These are phyloP conservation scores for Calliphora vicina DNA, from an alignment of 1,140 invertebrate species.

Conservation along the genomic window DNA sequence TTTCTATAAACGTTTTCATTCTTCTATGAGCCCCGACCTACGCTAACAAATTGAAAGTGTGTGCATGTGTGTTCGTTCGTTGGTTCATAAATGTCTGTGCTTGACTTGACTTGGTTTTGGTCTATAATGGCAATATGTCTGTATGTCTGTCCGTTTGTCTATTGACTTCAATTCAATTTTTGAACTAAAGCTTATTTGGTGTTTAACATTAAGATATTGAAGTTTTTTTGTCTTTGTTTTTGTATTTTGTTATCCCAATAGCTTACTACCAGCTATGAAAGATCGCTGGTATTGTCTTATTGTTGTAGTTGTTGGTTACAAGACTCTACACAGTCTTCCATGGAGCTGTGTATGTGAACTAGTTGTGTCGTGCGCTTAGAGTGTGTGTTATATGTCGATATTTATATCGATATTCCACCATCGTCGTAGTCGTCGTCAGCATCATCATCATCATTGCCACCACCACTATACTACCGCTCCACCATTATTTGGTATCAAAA, in stretches of 20 bases:
- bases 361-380: constrained; percentile 11
- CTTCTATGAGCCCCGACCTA: constrained; percentile 16
- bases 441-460: background rate
- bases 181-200: constrained; percentile 16
- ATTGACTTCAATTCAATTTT: background rate
- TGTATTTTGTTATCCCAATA: constrained; percentile 9
- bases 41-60: constrained; percentile 23
- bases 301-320: background rate
- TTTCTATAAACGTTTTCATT: constrained; percentile 24
- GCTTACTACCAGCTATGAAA: background rate
- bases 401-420: background rate
- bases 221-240: background rate
- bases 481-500: background rate
- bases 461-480: too few relatives aligned
- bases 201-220: constrained; percentile 27
- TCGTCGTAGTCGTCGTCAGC: background rate
- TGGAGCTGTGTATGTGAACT: background rate
- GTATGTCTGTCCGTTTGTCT: background rate
- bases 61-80: background rate
- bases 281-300: background rate
- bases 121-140: background rate
- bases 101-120: background rate
- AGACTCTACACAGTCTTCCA: background rate
- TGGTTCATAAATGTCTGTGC: constrained; percentile 1
- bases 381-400: background rate